phyloP scores from a whole-genome alignment of 2,797 vertebrate species.

The Morus bassanus region DNA sequence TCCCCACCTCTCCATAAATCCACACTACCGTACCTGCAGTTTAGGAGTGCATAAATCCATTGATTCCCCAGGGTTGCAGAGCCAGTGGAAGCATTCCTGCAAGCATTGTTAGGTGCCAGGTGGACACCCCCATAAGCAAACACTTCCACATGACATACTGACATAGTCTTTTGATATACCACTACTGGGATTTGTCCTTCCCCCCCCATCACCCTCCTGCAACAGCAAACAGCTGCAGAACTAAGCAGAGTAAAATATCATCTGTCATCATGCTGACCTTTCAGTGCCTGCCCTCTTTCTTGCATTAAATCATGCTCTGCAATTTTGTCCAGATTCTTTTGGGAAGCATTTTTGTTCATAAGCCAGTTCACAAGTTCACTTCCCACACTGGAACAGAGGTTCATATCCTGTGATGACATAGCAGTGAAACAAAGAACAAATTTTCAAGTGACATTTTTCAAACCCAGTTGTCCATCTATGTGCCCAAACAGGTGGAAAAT shows the following conservation, averaged over 20 bases:
- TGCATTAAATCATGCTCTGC: background rate
- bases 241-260: background rate
- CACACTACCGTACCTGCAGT: background rate
- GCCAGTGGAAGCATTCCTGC: rapidly evolving
- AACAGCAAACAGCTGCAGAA: slow-evolving; percentile 38
- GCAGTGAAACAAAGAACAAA: background rate
- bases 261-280: background rate
- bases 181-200: background rate
- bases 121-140: background rate
- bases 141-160: background rate
- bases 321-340: background rate
- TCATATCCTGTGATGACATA: background rate
- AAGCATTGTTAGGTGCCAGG: background rate
- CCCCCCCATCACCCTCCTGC: background rate
- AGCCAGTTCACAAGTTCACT: background rate
- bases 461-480: background rate
- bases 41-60: background rate
- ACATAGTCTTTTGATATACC: background rate
- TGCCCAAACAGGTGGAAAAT: background rate
- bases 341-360: background rate
- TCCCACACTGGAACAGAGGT: background rate
- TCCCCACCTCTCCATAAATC: background rate
- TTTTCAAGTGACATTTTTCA: background rate
- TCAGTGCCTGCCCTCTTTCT: background rate
- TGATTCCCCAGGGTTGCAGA: background rate